Evolutionary conservation across 2,888 invertebrate species (phyloP).

Genomic region (Willowsia nigromaculata): DNA sequence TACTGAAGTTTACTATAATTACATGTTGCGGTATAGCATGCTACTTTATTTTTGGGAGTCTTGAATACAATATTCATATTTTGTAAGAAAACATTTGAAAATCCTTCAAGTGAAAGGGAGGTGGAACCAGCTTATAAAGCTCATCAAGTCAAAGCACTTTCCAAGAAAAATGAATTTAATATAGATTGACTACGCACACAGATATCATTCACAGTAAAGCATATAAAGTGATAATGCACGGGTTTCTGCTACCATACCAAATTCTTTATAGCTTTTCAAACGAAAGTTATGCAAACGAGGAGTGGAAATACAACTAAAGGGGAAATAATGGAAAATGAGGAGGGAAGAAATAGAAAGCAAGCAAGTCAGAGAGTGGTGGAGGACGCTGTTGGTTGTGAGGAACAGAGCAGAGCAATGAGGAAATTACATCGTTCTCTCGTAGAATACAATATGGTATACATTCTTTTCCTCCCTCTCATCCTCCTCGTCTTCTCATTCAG

Average conservation of each 20-base stretch:
- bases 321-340: conserved; percentile 43
- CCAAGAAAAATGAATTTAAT: background rate
- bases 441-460: conserved; percentile 37
- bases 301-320: background rate
- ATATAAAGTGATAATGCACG: background rate
- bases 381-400: background rate
- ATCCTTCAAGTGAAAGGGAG: conserved; percentile 3
- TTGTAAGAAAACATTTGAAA: conserved; percentile 14
- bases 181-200: background rate
- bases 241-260: background rate
- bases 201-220: background rate
- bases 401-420: conserved; percentile 35
- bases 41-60: background rate
- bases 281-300: background rate
- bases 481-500: background rate
- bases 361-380: conserved; percentile 8
- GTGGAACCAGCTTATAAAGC: background rate
- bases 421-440: conserved; percentile 44
- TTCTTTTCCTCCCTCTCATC: conserved; percentile 1
- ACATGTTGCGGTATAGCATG: background rate
- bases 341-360: background rate
- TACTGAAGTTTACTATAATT: background rate
- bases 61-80: background rate
- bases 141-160: conserved; percentile 39
- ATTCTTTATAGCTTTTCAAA: background rate